These are phyloP conservation scores for Nomada goodeniana DNA, from an alignment of 2,888 invertebrate species.

Conservation along the genomic window DNA sequence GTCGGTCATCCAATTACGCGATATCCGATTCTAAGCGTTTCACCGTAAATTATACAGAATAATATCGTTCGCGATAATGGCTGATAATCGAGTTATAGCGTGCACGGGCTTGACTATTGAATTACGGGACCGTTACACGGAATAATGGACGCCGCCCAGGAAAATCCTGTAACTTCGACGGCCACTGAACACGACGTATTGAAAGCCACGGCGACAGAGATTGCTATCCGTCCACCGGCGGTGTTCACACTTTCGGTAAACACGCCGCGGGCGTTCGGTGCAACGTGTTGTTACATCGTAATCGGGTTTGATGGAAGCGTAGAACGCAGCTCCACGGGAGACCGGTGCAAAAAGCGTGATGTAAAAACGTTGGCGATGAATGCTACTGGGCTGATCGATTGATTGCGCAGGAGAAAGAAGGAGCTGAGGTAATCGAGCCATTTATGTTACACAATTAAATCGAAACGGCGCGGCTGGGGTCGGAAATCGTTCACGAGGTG, in stretches of 20 bases:
- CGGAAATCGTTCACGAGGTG: no score
- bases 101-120: constrained; percentile 59
- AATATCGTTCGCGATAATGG: constrained; percentile 74
- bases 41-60: constrained; percentile 70
- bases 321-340: neutral
- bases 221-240: constrained; percentile 12
- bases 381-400: neutral
- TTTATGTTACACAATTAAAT: no score
- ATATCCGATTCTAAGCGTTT: constrained; percentile 68
- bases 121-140: constrained; percentile 60
- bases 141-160: constrained; percentile 62
- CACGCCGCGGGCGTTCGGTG: constrained; percentile 1
- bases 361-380: neutral
- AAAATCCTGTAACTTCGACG: constrained; percentile 63
- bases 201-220: constrained; percentile 39
- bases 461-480: no score
- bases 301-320: constrained; percentile 16
- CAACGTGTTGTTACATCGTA: constrained; percentile 33
- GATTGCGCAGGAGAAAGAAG: neutral
- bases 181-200: constrained; percentile 41
- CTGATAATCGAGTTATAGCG: constrained; percentile 71
- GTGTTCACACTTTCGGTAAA: constrained; percentile 30
- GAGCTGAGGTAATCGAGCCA: neutral
- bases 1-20: constrained; percentile 59
- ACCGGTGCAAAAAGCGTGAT: neutral